Evolutionary conservation across 2,113 vertebrate species (phyloP).

Genomic region (Vulpes vulpes): DNA sequence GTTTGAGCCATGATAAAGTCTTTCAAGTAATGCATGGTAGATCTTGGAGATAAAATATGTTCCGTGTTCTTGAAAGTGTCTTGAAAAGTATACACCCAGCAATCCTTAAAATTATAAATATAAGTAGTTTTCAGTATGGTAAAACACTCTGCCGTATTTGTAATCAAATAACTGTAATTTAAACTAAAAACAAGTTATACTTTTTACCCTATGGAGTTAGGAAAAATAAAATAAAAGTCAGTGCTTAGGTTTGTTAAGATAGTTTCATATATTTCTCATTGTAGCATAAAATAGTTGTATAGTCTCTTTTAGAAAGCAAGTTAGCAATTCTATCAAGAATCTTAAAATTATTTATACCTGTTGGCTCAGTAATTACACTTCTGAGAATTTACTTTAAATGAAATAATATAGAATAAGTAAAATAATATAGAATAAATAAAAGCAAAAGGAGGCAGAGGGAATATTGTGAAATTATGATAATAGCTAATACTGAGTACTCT

Average conservation of each 20-base stretch:
- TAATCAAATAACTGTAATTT: neutral
- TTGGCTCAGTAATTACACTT: conserved; percentile 11
- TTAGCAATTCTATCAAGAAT: conserved; percentile 33
- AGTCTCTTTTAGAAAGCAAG: neutral
- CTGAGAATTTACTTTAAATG: conserved; percentile 14
- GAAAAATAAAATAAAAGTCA: conserved; percentile 47
- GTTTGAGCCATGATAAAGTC: neutral
- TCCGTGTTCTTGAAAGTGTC: neutral
- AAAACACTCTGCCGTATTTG: neutral
- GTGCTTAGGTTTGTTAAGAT: neutral
- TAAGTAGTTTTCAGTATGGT: neutral
- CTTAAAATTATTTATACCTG: neutral
- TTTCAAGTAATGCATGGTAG: neutral
- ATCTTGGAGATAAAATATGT: conserved; percentile 30
- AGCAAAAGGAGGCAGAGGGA: neutral
- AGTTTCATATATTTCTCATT: neutral
- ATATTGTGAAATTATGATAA: neutral
- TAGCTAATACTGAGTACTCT: neutral
- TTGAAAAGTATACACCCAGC: neutral
- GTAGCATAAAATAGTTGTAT: conserved; percentile 8
- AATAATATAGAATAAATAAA: neutral
- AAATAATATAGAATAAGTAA: conserved; percentile 8
- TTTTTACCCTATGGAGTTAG: neutral
- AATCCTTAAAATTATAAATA: neutral
- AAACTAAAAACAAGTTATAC: neutral